A percentile compares a stretch with the other conserved stretches of the same genome.
Evolutionary conservation across 2,888 invertebrate species (phyloP).

Genomic region (Hydraecia micacea): DNA sequence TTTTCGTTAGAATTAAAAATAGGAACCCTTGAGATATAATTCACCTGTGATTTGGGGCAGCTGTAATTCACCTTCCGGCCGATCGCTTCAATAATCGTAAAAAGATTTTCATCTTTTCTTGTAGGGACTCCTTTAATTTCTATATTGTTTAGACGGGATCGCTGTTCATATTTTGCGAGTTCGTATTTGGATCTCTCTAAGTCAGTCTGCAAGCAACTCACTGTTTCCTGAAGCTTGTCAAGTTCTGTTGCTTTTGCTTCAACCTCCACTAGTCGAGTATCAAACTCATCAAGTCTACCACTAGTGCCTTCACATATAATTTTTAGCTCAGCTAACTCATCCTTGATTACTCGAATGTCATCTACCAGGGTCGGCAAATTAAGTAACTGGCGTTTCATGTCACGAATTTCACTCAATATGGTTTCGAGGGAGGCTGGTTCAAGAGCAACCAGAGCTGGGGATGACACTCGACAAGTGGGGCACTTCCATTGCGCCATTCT

Average conservation of each 20-base stretch:
- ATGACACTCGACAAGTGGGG: no score
- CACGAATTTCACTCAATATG: background rate
- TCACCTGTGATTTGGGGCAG: no score
- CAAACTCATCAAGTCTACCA: background rate
- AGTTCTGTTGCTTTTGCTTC: background rate
- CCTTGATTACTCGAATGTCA: background rate
- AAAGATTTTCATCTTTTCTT: background rate
- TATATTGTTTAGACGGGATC: background rate
- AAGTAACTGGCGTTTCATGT: constrained; percentile 3
- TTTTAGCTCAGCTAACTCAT: background rate
- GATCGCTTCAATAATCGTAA: background rate
- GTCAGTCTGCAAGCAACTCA: background rate
- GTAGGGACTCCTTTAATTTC: background rate
- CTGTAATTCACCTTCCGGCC: background rate
- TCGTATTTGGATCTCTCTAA: background rate
- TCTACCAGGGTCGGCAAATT: background rate
- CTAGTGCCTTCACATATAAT: background rate
- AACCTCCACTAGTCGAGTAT: background rate
- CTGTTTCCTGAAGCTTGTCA: background rate
- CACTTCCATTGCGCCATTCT: no score
- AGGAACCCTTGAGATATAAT: background rate
- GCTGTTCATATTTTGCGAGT: background rate
- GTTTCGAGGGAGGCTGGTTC: background rate
- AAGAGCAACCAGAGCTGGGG: background rate
- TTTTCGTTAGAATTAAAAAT: background rate